A percentile compares a stretch with the other conserved stretches of the same genome.
Conservation (phyloP, 2,888 invertebrate genomes). For the Diaprepes abbreviatus region DNA sequence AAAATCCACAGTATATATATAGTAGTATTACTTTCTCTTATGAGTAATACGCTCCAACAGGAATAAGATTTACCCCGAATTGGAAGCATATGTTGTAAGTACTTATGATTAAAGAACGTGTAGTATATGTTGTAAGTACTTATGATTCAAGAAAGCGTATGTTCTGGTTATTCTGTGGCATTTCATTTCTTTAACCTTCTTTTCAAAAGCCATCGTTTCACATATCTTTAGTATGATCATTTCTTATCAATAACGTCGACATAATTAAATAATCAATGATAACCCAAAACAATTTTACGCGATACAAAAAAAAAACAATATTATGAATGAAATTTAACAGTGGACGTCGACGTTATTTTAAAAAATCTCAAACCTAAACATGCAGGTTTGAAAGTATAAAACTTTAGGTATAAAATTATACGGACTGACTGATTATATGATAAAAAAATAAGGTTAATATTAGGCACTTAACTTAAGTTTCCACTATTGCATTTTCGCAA, state of each 20-base stretch:
- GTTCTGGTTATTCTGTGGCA: too few relatives aligned
- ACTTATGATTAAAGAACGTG: too few relatives aligned
- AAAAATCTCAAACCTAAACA: conserved; percentile 35
- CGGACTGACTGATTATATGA: conserved; percentile 40
- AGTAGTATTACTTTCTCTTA: too few relatives aligned
- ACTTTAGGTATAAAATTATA: conserved; percentile 25
- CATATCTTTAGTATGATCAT: not conserved
- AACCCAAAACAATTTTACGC: not conserved
- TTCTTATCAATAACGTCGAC: conserved; percentile 10
- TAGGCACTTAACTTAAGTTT: conserved; percentile 46
- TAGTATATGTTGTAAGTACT: too few relatives aligned
- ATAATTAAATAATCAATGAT: not conserved
- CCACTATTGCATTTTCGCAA: conserved; percentile 47
- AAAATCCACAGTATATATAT: too few relatives aligned
- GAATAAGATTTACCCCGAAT: too few relatives aligned
- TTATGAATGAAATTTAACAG: not conserved
- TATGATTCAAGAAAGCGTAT: too few relatives aligned
- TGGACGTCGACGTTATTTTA: conserved; percentile 22
- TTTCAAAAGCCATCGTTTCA: not conserved
- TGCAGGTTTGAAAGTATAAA: conserved; percentile 40
- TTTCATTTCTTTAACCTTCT: too few relatives aligned
- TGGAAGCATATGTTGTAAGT: too few relatives aligned
- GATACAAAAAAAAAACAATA: not conserved
- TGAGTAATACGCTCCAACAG: too few relatives aligned
- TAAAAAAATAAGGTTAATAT: conserved; percentile 40